Evolutionary conservation across 2,797 vertebrate genomes (phyloP).

Genomic region (Paratrypauchen microcephalus): DNA sequence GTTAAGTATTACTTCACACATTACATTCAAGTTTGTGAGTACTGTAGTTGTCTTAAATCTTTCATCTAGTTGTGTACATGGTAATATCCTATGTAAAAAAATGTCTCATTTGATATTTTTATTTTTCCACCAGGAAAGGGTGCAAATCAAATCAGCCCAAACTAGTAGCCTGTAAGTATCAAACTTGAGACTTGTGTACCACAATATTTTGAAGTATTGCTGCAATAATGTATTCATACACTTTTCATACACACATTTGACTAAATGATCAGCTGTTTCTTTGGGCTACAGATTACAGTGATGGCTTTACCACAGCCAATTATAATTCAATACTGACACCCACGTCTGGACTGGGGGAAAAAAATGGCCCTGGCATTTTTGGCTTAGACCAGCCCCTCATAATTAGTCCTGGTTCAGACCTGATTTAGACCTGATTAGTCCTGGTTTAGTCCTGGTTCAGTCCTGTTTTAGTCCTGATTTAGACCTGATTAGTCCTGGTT

Average conservation of each 20-base stretch:
- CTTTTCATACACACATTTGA: not conserved
- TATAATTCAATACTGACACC: not conserved
- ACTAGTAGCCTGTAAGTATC: slow-evolving; percentile 87
- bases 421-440: too few relatives aligned
- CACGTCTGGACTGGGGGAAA: too few relatives aligned
- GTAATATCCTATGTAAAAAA: not conserved
- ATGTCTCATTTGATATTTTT: not conserved
- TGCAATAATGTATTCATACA: not conserved
- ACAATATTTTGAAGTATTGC: not conserved
- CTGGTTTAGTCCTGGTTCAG: too few relatives aligned
- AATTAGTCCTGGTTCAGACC: too few relatives aligned
- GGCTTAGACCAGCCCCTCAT: too few relatives aligned
- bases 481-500: too few relatives aligned
- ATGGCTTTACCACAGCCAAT: not conserved
- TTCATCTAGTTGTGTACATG: not conserved
- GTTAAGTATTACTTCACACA: slow-evolving; percentile 69
- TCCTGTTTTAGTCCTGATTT: too few relatives aligned
- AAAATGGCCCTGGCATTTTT: too few relatives aligned
- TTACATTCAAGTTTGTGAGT: not conserved
- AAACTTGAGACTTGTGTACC: not conserved
- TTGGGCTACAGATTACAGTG: too few relatives aligned
- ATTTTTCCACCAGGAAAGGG: slow-evolving; percentile 83
- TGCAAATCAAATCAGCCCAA: slow-evolving; percentile 87
- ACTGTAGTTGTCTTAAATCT: not conserved
- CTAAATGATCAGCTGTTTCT: not conserved